phyloP scores from a whole-genome alignment of 2,888 invertebrate genomes.

The Acanthoscelides obtectus region DNA sequence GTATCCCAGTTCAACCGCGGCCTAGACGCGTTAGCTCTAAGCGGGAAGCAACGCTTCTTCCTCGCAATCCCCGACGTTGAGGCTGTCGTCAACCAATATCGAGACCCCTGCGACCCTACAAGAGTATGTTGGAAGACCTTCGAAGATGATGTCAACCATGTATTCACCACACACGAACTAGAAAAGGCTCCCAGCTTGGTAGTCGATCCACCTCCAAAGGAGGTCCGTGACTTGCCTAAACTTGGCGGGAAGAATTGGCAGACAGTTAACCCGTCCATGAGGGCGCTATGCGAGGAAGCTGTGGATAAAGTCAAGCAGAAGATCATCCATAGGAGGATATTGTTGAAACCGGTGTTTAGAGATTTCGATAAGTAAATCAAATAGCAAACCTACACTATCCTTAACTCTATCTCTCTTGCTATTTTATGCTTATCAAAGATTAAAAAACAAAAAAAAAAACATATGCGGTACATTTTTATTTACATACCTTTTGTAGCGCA shows the following conservation, averaged over 20 bases:
- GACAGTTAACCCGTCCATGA: slow-evolving; percentile 23
- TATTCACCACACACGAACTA: slow-evolving; percentile 45
- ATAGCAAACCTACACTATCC: too few relatives aligned
- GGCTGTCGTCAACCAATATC: slow-evolving; percentile 61
- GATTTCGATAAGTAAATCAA: slow-evolving; percentile 69
- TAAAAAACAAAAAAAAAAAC: too few relatives aligned
- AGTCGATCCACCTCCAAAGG: slow-evolving; percentile 54
- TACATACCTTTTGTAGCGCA: too few relatives aligned
- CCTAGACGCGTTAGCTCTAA: slow-evolving; percentile 62
- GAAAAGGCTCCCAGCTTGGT: slow-evolving; percentile 63
- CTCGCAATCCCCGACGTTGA: slow-evolving; percentile 60
- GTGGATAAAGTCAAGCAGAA: slow-evolving; percentile 60
- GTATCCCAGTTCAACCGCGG: slow-evolving; percentile 68
- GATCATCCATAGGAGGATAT: slow-evolving; percentile 57
- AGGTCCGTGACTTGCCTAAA: slow-evolving; percentile 49
- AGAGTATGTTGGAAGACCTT: slow-evolving; percentile 73
- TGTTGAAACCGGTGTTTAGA: slow-evolving; percentile 64
- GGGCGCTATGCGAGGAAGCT: slow-evolving; percentile 54
- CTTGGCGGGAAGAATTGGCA: slow-evolving; percentile 53
- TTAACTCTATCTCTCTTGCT: too few relatives aligned
- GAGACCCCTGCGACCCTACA: slow-evolving; percentile 64
- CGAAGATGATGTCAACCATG: slow-evolving; percentile 73
- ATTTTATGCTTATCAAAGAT: too few relatives aligned
- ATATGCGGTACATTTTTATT: too few relatives aligned
- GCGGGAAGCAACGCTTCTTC: slow-evolving; percentile 51